phyloP scores from a whole-genome alignment of 2,888 invertebrate genomes.

The Gari tellinella region DNA sequence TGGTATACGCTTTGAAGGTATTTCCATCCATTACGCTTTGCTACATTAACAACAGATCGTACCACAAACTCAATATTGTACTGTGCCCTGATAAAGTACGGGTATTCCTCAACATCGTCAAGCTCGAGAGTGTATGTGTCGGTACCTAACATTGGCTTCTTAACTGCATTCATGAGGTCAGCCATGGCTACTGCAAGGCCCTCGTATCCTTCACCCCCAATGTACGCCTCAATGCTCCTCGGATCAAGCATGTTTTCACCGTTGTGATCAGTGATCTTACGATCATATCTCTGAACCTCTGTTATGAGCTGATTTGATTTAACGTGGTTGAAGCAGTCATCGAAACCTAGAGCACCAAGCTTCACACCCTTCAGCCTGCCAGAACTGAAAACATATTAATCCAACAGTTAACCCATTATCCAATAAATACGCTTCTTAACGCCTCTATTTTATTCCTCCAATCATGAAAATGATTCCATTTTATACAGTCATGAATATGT shows the following conservation, averaged over 20 bases:
- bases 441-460: too few species aligned
- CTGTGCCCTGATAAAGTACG: constrained; percentile 65
- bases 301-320: constrained; percentile 60
- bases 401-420: too few species aligned
- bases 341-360: constrained; percentile 74
- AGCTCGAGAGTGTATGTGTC: constrained; percentile 66
- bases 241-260: constrained; percentile 70
- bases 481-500: too few species aligned
- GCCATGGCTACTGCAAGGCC: constrained; percentile 69
- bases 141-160: constrained; percentile 85
- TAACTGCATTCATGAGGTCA: constrained; percentile 85
- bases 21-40: constrained; percentile 83
- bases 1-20: constrained; percentile 79
- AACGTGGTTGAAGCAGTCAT: constrained; percentile 73
- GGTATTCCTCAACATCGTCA: constrained; percentile 61
- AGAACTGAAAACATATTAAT: constrained; percentile 22
- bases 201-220: constrained; percentile 65
- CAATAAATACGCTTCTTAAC: too few species aligned
- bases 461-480: too few species aligned
- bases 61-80: constrained; percentile 65
- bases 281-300: constrained; percentile 65
- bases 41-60: constrained; percentile 80
- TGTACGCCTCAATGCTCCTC: constrained; percentile 72
- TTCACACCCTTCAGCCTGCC: constrained; percentile 65
- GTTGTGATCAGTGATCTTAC: constrained; percentile 58